Evolutionary conservation across 2,797 vertebrate species (phyloP).

Genomic region (Alauda arvensis): DNA sequence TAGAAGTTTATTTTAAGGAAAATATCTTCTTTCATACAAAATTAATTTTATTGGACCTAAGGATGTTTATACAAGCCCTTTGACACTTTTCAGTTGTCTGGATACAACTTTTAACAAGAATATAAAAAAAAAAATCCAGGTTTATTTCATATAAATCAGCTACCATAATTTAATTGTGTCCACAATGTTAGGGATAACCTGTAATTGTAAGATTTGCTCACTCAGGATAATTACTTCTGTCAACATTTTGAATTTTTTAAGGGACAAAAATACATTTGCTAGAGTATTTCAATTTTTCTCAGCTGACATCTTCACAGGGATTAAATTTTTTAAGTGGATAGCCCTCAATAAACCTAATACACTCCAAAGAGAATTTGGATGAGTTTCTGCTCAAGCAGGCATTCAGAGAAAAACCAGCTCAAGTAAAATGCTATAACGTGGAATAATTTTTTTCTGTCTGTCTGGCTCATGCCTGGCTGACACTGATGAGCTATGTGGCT

Average conservation of each 20-base stretch:
- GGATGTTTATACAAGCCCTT: background rate
- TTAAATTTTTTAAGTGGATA: constrained; percentile 1
- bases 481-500: background rate
- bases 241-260: background rate
- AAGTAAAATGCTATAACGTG: background rate
- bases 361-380: background rate
- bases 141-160: background rate
- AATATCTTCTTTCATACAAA: background rate
- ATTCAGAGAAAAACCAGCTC: background rate
- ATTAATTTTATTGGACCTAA: background rate
- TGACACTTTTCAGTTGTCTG: background rate
- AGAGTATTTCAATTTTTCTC: background rate
- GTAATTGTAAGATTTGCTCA: background rate
- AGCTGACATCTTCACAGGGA: background rate
- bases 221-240: constrained; percentile 1
- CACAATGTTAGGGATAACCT: background rate
- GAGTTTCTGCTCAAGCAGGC: background rate
- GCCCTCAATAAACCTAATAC: background rate
- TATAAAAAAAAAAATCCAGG: background rate
- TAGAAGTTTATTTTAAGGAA: background rate
- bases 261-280: background rate
- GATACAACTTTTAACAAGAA: background rate
- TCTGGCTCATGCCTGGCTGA: background rate
- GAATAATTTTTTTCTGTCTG: background rate
- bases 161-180: background rate